Conservation (phyloP, 2,797 vertebrate species). For the Epinephelus coioides region DNA sequence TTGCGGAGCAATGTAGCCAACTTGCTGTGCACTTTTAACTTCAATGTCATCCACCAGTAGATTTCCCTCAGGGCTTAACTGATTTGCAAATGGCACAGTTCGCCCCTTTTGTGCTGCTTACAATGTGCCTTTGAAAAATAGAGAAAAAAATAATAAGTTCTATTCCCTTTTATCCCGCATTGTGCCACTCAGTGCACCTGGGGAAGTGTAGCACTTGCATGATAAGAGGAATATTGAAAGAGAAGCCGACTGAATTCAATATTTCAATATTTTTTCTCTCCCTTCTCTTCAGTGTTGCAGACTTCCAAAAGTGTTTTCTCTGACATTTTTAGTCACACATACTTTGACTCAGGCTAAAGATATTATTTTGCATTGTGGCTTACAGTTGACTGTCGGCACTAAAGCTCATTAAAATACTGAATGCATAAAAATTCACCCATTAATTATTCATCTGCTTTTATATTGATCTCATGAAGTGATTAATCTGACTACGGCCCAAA, state of each 20-base stretch:
- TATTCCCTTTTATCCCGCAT: slow-evolving; percentile 80
- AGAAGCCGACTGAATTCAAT: slow-evolving; percentile 65
- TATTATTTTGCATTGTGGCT: slow-evolving; percentile 37
- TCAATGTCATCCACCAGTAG: slow-evolving; percentile 82
- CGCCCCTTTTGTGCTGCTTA: slow-evolving; percentile 78
- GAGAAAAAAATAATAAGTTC: slow-evolving; percentile 73
- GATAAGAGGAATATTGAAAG: slow-evolving; percentile 80
- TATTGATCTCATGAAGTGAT: slow-evolving; percentile 62
- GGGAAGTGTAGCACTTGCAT: slow-evolving; percentile 78
- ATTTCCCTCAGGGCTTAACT: slow-evolving; percentile 78
- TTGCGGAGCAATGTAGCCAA: slow-evolving; percentile 61
- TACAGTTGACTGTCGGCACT: slow-evolving; percentile 24
- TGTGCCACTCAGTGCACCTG: slow-evolving; percentile 74
- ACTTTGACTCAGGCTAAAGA: slow-evolving; percentile 29
- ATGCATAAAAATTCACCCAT: slow-evolving; percentile 42
- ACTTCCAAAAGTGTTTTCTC: slow-evolving; percentile 34
- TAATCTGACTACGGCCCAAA: slow-evolving; percentile 39
- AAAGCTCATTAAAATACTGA: slow-evolving; percentile 29
- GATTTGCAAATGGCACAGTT: slow-evolving; percentile 82
- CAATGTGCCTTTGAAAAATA: slow-evolving; percentile 83
- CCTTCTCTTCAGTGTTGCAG: slow-evolving; percentile 32
- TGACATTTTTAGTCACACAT: slow-evolving; percentile 34
- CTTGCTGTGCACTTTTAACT: slow-evolving; percentile 77
- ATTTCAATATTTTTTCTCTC: slow-evolving; percentile 64
- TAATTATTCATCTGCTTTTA: slow-evolving; percentile 62